phyloP scores from a whole-genome alignment of 2,797 vertebrate genomes.

The Picus viridis region DNA sequence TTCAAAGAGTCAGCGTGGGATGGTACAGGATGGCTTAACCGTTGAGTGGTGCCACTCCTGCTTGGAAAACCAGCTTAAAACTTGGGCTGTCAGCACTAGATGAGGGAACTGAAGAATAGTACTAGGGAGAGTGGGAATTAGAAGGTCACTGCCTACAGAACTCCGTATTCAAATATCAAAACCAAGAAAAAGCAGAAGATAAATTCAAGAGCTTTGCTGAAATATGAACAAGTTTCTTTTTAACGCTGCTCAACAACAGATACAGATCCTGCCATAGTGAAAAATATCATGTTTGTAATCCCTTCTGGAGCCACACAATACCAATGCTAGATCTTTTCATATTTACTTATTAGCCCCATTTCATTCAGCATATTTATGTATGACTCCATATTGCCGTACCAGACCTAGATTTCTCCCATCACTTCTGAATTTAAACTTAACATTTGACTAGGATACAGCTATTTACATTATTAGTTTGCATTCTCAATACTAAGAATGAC shows the following conservation, averaged over 20 bases:
- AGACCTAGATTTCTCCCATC: background rate
- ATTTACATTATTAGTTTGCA: background rate
- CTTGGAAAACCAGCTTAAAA: background rate
- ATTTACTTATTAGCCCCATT: background rate
- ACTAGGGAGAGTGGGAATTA: accelerated
- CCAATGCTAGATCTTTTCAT: background rate
- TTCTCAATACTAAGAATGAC: background rate
- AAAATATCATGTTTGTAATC: background rate
- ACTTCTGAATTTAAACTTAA: background rate
- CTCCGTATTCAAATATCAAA: background rate
- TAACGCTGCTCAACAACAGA: background rate
- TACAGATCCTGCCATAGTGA: background rate
- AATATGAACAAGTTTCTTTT: background rate
- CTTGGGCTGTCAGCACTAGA: background rate
- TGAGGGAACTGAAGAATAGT: background rate
- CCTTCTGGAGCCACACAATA: background rate
- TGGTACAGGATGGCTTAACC: background rate
- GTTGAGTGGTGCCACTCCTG: background rate
- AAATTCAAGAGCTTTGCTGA: background rate
- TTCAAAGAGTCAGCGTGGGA: background rate
- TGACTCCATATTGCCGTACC: background rate
- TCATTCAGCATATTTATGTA: background rate
- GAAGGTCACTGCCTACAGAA: background rate
- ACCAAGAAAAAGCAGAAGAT: background rate
- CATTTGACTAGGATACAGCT: background rate